Conservation (phyloP, 1,140 invertebrate species). For the Neodiprion fabricii region DNA sequence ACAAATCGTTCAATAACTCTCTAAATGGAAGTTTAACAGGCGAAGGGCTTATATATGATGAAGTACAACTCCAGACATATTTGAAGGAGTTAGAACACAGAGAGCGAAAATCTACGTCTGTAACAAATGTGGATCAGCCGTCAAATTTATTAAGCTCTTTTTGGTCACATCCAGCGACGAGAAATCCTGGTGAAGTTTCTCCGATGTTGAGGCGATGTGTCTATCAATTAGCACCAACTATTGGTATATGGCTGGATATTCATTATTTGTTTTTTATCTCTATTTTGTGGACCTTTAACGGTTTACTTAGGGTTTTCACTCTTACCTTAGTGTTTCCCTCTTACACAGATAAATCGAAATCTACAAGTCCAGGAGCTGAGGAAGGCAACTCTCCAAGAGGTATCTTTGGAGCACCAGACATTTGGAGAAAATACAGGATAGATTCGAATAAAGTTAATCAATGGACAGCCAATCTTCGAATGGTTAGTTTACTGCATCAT, state of each 20-base stretch:
- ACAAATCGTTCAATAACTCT: constrained; percentile 45
- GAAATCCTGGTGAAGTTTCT: constrained; percentile 61
- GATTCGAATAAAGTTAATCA: constrained; percentile 68
- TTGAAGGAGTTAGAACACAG: constrained; percentile 43
- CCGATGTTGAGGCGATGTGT: constrained; percentile 60
- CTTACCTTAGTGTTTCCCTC: constrained; percentile 11
- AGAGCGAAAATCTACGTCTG: constrained; percentile 42
- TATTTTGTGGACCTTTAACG: neutral
- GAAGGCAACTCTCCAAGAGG: constrained; percentile 61
- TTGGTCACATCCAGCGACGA: constrained; percentile 65
- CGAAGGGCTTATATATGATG: constrained; percentile 50
- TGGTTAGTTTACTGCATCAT: constrained; percentile 53
- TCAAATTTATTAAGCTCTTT: constrained; percentile 62
- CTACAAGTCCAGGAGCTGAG: constrained; percentile 58
- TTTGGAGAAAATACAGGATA: constrained; percentile 68
- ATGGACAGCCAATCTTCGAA: constrained; percentile 72
- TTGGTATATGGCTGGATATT: constrained; percentile 49
- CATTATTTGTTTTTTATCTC: constrained; percentile 6
- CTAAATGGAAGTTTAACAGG: constrained; percentile 46
- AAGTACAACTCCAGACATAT: constrained; percentile 47
- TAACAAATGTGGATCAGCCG: constrained; percentile 49
- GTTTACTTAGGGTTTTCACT: constrained; percentile 15
- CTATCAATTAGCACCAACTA: constrained; percentile 65
- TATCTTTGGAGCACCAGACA: constrained; percentile 57
- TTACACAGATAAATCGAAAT: constrained; percentile 47